Conservation (phyloP, 2,113 vertebrate genomes). For the Alosa alosa region DNA sequence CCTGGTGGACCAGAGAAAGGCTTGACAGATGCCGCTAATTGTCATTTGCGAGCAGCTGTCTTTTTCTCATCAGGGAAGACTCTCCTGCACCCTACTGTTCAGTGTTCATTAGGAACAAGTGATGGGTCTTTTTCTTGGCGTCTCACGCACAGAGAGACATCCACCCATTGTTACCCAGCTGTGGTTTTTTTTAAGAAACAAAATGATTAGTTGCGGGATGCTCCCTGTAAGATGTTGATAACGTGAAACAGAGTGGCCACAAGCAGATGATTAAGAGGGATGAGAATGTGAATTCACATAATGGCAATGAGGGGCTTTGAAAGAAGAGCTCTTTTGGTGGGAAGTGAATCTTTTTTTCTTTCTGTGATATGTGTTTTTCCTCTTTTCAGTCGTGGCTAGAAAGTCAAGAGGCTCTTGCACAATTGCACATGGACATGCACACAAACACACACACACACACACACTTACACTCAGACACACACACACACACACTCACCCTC, state of each 20-base stretch:
- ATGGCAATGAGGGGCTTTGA: background rate
- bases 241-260: background rate
- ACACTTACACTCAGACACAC: too few relatives aligned
- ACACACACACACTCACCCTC: constrained; percentile 24
- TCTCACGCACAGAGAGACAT: background rate
- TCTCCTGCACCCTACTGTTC: constrained; percentile 29
- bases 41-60: constrained; percentile 41
- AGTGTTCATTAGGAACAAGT: constrained; percentile 35
- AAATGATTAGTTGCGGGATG: background rate
- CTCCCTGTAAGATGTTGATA: background rate
- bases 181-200: background rate
- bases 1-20: constrained; percentile 38
- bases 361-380: background rate
- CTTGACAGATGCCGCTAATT: constrained; percentile 58
- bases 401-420: background rate
- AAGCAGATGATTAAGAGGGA: background rate
- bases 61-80: constrained; percentile 29
- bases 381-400: background rate
- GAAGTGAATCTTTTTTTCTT: too few relatives aligned
- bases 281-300: background rate
- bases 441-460: too few relatives aligned
- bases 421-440: too few relatives aligned
- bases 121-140: constrained; percentile 21
- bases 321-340: background rate
- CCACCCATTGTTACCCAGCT: background rate